Evolutionary conservation across 2,888 invertebrate genomes (phyloP).

Genomic region (Torymus aiolomorphi): DNA sequence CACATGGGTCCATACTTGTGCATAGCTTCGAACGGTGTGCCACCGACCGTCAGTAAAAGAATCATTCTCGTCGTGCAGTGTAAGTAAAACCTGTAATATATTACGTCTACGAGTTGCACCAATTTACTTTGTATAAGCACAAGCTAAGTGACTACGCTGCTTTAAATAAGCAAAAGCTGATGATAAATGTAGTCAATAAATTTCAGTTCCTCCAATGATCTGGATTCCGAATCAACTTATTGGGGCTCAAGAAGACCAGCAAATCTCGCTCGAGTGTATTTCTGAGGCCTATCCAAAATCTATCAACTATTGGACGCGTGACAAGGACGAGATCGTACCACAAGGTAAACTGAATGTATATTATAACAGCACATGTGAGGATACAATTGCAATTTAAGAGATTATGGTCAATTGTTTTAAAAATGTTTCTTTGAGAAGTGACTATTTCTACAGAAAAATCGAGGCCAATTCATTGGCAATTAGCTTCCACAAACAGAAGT

Average conservation of each 20-base stretch:
- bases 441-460: no score
- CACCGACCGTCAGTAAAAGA: slow-evolving; percentile 77
- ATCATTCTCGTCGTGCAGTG: slow-evolving; percentile 77
- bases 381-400: no score
- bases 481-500: no score
- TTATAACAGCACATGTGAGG: background rate
- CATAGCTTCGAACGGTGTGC: slow-evolving; percentile 77
- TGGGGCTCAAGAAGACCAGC: slow-evolving; percentile 77
- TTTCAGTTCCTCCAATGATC: slow-evolving; percentile 78
- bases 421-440: no score
- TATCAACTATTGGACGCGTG: slow-evolving; percentile 79
- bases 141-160: background rate
- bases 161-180: no score
- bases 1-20: slow-evolving; percentile 77
- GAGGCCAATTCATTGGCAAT: no score
- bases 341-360: slow-evolving; percentile 72
- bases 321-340: slow-evolving; percentile 77
- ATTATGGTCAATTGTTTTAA: no score
- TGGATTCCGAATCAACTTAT: slow-evolving; percentile 79
- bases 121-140: no score
- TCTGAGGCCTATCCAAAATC: slow-evolving; percentile 79
- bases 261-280: slow-evolving; percentile 77
- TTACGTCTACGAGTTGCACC: no score
- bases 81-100: slow-evolving; percentile 68
- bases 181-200: slow-evolving; percentile 49